Evolutionary conservation across 1,140 invertebrate genomes (phyloP), one percentile per base, ranked within the genome.

Genomic region (Pararge aegeria): DNA sequence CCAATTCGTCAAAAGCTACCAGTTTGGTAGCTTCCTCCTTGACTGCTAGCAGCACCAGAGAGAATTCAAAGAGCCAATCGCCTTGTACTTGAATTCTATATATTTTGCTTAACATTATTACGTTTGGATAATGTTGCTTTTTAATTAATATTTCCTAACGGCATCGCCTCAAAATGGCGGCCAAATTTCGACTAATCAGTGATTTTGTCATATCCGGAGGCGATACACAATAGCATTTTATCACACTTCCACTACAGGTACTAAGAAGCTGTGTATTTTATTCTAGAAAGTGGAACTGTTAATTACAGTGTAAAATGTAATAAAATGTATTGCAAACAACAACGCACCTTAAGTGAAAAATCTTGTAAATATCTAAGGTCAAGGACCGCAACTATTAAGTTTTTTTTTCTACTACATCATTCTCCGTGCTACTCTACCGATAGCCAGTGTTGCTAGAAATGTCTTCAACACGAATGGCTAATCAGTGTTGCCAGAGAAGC

Each of bases 21-120:
- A 38, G 4, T n/a, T 16, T 55, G 6, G 27, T 34, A 38, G 12
- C 2, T 29, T 30, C 38, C 44, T 30, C n/a, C 9, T 12, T 0
- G 3, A 30, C n/a, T 12, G 40, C 54, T 66, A 51, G 68, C 63
- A 70, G 72, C 66, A 72, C 67, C 21, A 52, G 57, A 65, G 58
- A 40, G 60, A 60, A 55, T 51, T 55, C 30, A 52, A 60, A 64
- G 61, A 64, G 21, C 38, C 27, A 48, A 61, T 68, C 60, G 58
- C 34, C 55, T 76, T 78, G 71, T 79, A 80, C 75, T 77, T 81
- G 69, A 72, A 74, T 65, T 68, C 73, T 77, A 80, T 77, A 78
- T 74, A 82, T 75, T 83, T 76, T 75, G 74, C 80, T 84, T 87
- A 83, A 80, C 72, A 58, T 62, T n/a, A n/a, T n/a, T 62, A 80